Evolutionary conservation across 1,140 invertebrate genomes (phyloP).

Genomic region (Drosophila kurseongensis): DNA sequence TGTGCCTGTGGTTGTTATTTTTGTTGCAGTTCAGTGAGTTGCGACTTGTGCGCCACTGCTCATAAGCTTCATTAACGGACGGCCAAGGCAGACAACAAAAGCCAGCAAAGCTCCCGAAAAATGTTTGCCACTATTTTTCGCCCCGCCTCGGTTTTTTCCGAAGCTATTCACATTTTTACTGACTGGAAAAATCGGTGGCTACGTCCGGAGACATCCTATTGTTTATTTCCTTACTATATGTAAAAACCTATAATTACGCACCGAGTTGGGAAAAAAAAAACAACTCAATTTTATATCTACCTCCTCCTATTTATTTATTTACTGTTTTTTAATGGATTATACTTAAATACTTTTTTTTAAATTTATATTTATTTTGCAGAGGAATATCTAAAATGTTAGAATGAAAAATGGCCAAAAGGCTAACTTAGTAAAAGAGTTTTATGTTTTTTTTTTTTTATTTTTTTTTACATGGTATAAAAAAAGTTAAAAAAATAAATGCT

Average conservation of each 20-base stretch:
- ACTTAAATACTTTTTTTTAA: too few species aligned
- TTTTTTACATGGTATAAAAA: background rate
- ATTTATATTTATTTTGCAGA: too few species aligned
- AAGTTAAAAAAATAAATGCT: background rate
- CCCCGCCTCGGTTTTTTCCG: conserved; percentile 15
- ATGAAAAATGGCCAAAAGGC: too few species aligned
- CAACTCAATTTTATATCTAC: too few species aligned
- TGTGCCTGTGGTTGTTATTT: conserved; percentile 65
- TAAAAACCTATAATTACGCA: background rate
- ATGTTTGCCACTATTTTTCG: conserved; percentile 19
- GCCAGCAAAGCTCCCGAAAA: conserved; percentile 34
- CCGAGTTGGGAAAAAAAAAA: too few species aligned
- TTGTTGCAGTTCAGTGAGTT: conserved; percentile 75
- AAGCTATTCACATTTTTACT: conserved; percentile 23
- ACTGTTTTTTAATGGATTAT: too few species aligned
- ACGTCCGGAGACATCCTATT: background rate
- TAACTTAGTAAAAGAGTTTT: too few species aligned
- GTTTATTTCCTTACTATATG: background rate
- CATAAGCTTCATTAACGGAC: conserved; percentile 79
- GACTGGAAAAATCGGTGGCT: conserved; percentile 10
- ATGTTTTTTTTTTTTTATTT: too few species aligned
- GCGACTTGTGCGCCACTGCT: conserved; percentile 71
- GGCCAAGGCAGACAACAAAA: conserved; percentile 31
- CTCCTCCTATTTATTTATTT: too few species aligned
- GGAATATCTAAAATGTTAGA: too few species aligned